Base-by-base conservation (phyloP, 2,888 invertebrate genomes). In the Aproaerema taeniolella region DNA sequence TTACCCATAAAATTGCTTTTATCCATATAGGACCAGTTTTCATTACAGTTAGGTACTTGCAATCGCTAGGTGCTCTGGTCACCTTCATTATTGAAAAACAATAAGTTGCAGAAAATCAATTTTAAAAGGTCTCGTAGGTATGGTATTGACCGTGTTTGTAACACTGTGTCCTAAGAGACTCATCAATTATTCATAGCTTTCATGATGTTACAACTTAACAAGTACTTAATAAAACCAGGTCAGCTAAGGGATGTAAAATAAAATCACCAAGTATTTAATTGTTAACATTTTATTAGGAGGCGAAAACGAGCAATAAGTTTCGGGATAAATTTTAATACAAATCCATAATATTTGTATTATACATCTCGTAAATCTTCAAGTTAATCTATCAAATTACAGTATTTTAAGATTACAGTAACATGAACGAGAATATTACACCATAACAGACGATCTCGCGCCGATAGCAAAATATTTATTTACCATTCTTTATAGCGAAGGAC, bases 281-380 rank as follows among this genome's bases (percentile, higher is more conserved):
- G 81, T 80, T 81, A 86, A 86, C 86, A 85, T 86, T 86, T 86
- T 86, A 86, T 86, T 86, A 82, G 82, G 82, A 86, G 86, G 86
- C 86, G 81, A 86, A 79, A 86, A 86, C 83, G 85, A 85, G 83
- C 83, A 82, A 82, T 81, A 81, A 81, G 75, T 81, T 78, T 82
- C 63, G 72, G 83, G 76, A 80, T 82, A 81, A 70, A 65, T 72
- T 76, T 79, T 66, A 75, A 78, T 86, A 86, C 81, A 85, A 85
- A 83, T 75, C 66, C 83, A 83, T 76, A 67, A 63, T 69, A 72
- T 74, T 75, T 80, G 77, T 75, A 80, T 74, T 76, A 77, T 61
- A n/a, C n/a, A 78, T 73, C 70, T 74, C 75, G 67, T 79, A 71
- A 78, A 78, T 77, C 72, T 75, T 81, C 81, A 82, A 81, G 70